Conservation (phyloP, 2,888 invertebrate genomes). For the Bellardia pandia region DNA sequence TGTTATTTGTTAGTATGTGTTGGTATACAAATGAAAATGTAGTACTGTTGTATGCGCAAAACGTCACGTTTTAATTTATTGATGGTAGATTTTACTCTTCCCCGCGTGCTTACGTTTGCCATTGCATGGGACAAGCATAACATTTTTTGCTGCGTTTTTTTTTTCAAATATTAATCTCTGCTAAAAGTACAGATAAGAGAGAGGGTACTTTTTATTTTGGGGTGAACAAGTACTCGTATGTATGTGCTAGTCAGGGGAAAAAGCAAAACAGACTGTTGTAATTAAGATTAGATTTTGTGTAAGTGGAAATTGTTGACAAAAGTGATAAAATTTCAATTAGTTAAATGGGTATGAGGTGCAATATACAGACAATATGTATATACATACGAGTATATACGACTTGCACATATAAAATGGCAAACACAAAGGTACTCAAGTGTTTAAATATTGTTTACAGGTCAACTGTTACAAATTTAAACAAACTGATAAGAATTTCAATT, state of each 20-base stretch:
- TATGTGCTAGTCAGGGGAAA: background rate
- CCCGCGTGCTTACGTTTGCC: background rate
- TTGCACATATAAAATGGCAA: background rate
- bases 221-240: background rate
- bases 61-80: conserved; percentile 68
- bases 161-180: conserved; percentile 30
- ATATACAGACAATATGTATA: background rate
- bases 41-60: conserved; percentile 51
- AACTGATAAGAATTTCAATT: background rate
- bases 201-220: conserved; percentile 9
- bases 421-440: background rate
- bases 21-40: conserved; percentile 37
- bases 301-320: conserved; percentile 45
- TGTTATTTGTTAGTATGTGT: background rate
- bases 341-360: conserved; percentile 28
- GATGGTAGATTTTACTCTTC: conserved; percentile 12
- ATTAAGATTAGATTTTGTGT: conserved; percentile 66
- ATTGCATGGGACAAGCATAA: background rate
- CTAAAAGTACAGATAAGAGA: conserved; percentile 43
- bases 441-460: background rate
- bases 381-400: no score
- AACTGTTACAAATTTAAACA: background rate
- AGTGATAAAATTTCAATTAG: conserved; percentile 62
- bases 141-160: background rate
- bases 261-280: conserved; percentile 30